Evolutionary conservation across 2,888 invertebrate genomes (phyloP), one percentile per base, ranked within the genome.

Genomic region (Melipona beecheii): DNA sequence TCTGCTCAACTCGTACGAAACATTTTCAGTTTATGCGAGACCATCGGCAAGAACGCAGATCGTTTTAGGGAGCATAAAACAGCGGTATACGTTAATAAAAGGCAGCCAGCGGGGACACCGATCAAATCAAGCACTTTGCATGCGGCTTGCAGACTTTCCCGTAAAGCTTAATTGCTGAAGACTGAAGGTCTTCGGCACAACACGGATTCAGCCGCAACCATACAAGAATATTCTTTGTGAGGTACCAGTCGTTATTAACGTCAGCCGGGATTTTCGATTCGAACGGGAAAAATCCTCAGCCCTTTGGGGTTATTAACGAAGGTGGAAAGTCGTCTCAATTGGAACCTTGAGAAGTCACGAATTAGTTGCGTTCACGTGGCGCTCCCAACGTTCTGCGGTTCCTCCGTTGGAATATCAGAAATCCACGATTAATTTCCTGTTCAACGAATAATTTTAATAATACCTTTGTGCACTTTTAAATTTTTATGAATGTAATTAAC

Each of bases 161-260:
- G 75, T 77, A 66, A 83, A 83, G 70, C 78, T 85, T 89, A 82
- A 87, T 86, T 84, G 75, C 79, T 43, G 43, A 43, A 43, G 78
- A 74, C 71, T 75, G 81, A 75, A 81, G 80, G 81, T 86, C 86
- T 89, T 86, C 86, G 69, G 24, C 65, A 36, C 69, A 71, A 83
- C 84, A 54, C 73, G 84, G 81, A 83, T 89, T 85, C 83, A 86
- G 86, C 75, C 81, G 87, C 84, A 89, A 83, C 85, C 89, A 24
- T 90, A 88, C 79, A 85, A 90, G 86, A 75, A 80, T 65, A 6
- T 68, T 66, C 56, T 72, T 81, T 73, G 19, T 54, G 65, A 80
- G 68, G 80, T 77, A 58, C 76, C 71, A 52, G 52, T 31, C 73
- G 56, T 62, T 74, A 82, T 71, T 68, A 69, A 65, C 56, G 71